Percentiles rank a stretch among this genome's conserved stretches.
These are phyloP conservation scores for Drosophila pachea DNA, from an alignment of 1,140 invertebrate species.

Conservation along the genomic window DNA sequence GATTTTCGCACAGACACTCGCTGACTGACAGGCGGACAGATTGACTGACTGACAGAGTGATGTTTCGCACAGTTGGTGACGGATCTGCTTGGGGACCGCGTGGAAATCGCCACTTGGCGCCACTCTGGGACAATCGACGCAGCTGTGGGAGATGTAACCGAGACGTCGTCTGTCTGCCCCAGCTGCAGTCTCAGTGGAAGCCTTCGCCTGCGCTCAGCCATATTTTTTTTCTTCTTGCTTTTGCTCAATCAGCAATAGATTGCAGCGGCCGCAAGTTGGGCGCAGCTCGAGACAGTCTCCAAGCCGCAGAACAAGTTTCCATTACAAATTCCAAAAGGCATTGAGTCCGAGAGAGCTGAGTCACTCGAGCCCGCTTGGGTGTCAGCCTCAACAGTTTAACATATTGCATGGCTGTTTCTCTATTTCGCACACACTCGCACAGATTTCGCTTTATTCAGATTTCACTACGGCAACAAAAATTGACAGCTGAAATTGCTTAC, in stretches of 20 bases:
- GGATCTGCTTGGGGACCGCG: slow-evolving; percentile 26
- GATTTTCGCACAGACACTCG: slow-evolving; percentile 4
- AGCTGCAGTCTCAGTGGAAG: background rate
- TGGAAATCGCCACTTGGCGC: slow-evolving; percentile 38
- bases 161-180: background rate
- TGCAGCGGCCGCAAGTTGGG: slow-evolving; percentile 33
- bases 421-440: slow-evolving; percentile 15
- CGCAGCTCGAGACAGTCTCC: slow-evolving; percentile 30
- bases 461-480: slow-evolving; percentile 47
- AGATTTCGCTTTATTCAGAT: slow-evolving; percentile 62
- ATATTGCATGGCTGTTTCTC: slow-evolving; percentile 3
- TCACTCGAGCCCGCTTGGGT: slow-evolving; percentile 59
- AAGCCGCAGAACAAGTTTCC: slow-evolving; percentile 60
- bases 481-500: slow-evolving; percentile 69
- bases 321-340: slow-evolving; percentile 44
- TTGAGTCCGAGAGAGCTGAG: slow-evolving; percentile 26
- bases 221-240: background rate
- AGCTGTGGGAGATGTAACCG: slow-evolving; percentile 32
- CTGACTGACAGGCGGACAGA: background rate
- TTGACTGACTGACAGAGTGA: slow-evolving; percentile 34
- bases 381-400: slow-evolving; percentile 68
- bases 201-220: background rate
- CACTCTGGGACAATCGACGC: slow-evolving; percentile 42
- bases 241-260: slow-evolving; percentile 63
- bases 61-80: slow-evolving; percentile 60